These are phyloP conservation scores for Phasianus colchicus DNA, from an alignment of 2,113 vertebrate genomes.

Conservation along the genomic window DNA sequence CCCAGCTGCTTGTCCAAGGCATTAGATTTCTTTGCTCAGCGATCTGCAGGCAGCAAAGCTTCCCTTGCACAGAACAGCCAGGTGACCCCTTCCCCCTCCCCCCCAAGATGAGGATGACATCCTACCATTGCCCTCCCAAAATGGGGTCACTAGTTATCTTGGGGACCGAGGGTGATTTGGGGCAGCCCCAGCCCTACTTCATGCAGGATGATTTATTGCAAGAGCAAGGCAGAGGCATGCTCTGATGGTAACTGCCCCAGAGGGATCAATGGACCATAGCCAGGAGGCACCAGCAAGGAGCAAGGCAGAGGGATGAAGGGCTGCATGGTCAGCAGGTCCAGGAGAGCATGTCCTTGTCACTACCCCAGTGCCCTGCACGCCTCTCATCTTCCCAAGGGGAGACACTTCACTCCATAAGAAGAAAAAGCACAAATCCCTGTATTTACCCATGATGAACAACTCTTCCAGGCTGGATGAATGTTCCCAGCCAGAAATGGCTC, in stretches of 20 bases:
- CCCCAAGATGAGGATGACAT: background rate
- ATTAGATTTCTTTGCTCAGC: accelerated
- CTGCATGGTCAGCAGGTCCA: background rate
- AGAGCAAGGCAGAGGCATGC: background rate
- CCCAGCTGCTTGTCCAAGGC: accelerated
- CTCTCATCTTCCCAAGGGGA: accelerated
- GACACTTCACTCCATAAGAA: background rate
- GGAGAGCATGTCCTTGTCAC: background rate
- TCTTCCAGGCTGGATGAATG: background rate
- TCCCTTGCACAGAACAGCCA: background rate
- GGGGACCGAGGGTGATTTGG: accelerated
- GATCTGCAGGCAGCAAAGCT: background rate
- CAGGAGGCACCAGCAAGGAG: background rate
- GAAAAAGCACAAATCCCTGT: background rate
- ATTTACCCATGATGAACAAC: background rate
- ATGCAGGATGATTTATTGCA: background rate
- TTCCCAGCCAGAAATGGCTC: background rate
- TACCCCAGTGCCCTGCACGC: background rate
- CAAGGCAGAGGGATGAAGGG: background rate
- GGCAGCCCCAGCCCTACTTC: background rate
- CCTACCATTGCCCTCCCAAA: no score
- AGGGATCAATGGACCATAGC: background rate
- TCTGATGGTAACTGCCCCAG: background rate
- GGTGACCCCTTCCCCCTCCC: no score
- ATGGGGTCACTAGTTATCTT: background rate